Conservation (phyloP, 2,113 vertebrate species). For the Micronycteris hirsuta region DNA sequence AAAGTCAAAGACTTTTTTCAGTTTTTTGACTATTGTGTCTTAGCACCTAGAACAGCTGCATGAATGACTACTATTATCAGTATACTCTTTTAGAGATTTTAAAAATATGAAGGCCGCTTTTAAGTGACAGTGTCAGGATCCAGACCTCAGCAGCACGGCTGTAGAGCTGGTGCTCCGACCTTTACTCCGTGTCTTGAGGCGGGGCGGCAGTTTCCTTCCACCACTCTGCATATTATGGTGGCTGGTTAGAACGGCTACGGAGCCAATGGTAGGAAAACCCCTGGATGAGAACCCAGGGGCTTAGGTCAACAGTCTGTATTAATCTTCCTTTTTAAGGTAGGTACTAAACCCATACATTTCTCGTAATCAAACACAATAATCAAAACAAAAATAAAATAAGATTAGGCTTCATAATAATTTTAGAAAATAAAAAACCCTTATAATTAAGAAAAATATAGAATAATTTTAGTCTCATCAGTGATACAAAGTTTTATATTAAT, state of each 20-base stretch:
- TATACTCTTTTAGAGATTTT: not conserved
- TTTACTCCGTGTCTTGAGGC: not conserved
- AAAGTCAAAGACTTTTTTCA: not conserved
- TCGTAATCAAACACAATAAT: not conserved
- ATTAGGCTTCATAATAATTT: slow-evolving; percentile 14
- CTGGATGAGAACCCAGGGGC: not conserved
- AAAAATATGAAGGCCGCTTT: not conserved
- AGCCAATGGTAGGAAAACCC: not conserved
- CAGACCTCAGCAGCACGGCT: not conserved
- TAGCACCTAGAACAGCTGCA: not conserved
- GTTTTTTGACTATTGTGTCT: not conserved
- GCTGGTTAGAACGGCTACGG: not conserved
- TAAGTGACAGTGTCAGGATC: not conserved
- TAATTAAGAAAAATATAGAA: slow-evolving; percentile 35
- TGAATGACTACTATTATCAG: not conserved
- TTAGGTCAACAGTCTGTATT: not conserved
- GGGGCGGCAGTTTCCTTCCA: not conserved
- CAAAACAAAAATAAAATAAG: slow-evolving; percentile 14
- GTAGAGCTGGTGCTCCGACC: not conserved
- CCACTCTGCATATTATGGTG: not conserved
- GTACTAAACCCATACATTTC: not conserved
- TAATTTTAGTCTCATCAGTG: slow-evolving; percentile 28
- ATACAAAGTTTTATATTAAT: slow-evolving; percentile 2
- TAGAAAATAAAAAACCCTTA: not conserved
- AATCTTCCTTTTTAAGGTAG: not conserved